Evolutionary conservation across 2,888 invertebrate genomes (phyloP), one percentile per base, ranked within the genome.

Genomic region (Coenonympha glycerion): DNA sequence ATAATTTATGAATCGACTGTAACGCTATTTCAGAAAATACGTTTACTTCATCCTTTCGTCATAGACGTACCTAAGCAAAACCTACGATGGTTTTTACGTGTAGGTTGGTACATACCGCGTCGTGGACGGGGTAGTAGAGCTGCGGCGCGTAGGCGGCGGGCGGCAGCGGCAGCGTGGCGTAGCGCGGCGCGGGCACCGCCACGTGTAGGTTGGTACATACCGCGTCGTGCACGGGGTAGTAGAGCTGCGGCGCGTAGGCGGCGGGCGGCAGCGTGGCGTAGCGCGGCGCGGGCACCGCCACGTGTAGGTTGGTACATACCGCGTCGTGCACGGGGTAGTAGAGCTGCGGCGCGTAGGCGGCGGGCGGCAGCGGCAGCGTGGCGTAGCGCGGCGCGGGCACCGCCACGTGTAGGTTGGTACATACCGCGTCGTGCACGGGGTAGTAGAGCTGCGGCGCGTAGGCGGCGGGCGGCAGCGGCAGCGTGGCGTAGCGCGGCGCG

Each of bases 281-380:
- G 36, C 84, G 74, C 57, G 79, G 83, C 4, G 11, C n/a, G 4
- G 9, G 8, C 4, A 3, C n/a, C 0, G 53, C 57, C n/a, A n/a
- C n/a, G n/a, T n/a, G n/a, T n/a, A n/a, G n/a, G n/a, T n/a, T n/a
- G n/a, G n/a, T 1, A 67, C 74, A 68, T 55, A 85, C 87, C 63
- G 78, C 65, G 57, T 86, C 87, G 53, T 79, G 82, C 47, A 84
- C 60, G 36, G 87, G 85, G 63, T 87, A 88, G 73, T 81, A 85
- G 50, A 84, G 53, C 16, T 72, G 76, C 22, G 78, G 72, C 30
- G 63, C 66, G 68, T 75, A 76, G 16, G 72, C 72, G 40, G 71
- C 69, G 1, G 75, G 73, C 56, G 87, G 85, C n/a, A n/a, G n/a
- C n/a, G n/a, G n/a, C 59, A 85, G 76, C 54, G 84, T 85, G 21